Conservation (phyloP, 1,140 invertebrate genomes). For the Formica exsecta region DNA sequence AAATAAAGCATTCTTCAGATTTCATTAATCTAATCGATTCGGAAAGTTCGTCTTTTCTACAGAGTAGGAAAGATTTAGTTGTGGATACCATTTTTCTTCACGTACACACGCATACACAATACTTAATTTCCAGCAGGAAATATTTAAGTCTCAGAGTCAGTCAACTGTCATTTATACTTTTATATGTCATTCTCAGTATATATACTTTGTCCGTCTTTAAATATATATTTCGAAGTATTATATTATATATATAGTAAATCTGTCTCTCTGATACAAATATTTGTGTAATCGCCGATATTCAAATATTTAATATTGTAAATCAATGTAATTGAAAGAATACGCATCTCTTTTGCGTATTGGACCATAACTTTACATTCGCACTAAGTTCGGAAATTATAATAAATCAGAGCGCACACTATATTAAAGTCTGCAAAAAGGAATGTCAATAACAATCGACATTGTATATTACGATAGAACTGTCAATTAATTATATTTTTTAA, state of each 20-base stretch:
- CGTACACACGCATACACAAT: no score
- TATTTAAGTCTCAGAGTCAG: not conserved
- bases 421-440: not conserved
- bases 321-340: not conserved
- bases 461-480: constrained; percentile 44
- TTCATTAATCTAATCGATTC: not conserved
- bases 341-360: constrained; percentile 2
- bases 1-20: not conserved
- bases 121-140: constrained; percentile 6
- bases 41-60: not conserved
- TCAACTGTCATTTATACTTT: not conserved
- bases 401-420: not conserved
- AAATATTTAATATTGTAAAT: not conserved
- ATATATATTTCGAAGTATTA: constrained; percentile 10
- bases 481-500: constrained; percentile 62
- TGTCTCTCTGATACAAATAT: constrained; percentile 7
- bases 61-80: not conserved
- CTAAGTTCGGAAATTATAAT: not conserved
- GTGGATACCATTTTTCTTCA: not conserved
- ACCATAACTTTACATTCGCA: constrained; percentile 11
- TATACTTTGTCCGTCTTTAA: constrained; percentile 19
- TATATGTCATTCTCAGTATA: not conserved
- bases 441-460: not conserved
- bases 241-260: no score
- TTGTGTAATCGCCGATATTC: constrained; percentile 36